These are phyloP conservation scores for Drepanosiphum platanoidis DNA, from an alignment of 2,888 invertebrate species.

Conservation along the genomic window DNA sequence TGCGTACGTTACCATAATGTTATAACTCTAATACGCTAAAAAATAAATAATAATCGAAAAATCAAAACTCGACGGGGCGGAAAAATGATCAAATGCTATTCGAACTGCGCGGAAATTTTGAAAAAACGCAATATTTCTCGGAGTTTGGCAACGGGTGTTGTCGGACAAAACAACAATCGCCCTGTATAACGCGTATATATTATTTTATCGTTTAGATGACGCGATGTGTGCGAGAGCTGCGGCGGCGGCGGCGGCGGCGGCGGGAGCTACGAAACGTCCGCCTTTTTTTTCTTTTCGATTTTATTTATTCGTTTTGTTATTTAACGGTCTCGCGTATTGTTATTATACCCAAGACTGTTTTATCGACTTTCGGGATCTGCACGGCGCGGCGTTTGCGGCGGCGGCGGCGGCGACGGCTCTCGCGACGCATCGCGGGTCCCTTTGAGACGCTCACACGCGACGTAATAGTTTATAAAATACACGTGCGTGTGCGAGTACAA, in stretches of 20 bases:
- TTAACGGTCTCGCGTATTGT: constrained; percentile 1
- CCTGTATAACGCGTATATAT: no score
- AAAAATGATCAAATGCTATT: no score
- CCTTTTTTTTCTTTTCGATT: not conserved
- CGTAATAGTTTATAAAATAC: not conserved
- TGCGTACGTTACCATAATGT: no score
- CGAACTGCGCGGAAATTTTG: no score
- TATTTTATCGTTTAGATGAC: no score
- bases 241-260: not conserved
- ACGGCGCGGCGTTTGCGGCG: constrained; percentile 10
- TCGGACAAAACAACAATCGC: no score
- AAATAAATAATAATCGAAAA: no score
- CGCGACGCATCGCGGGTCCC: not conserved
- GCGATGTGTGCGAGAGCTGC: no score
- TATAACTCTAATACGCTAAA: no score
- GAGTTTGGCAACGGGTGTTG: no score
- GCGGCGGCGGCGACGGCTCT: not conserved
- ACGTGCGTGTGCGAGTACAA: not conserved
- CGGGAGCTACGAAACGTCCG: not conserved
- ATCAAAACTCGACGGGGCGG: no score
- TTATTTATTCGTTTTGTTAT: constrained; percentile 19
- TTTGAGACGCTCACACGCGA: not conserved
- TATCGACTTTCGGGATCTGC: constrained; percentile 55
- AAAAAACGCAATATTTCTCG: no score
- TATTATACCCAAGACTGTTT: not conserved